A percentile compares a stretch with the other conserved stretches of the same genome.
phyloP scores from a whole-genome alignment of 2,113 vertebrate genomes.

The Camelus bactrianus region DNA sequence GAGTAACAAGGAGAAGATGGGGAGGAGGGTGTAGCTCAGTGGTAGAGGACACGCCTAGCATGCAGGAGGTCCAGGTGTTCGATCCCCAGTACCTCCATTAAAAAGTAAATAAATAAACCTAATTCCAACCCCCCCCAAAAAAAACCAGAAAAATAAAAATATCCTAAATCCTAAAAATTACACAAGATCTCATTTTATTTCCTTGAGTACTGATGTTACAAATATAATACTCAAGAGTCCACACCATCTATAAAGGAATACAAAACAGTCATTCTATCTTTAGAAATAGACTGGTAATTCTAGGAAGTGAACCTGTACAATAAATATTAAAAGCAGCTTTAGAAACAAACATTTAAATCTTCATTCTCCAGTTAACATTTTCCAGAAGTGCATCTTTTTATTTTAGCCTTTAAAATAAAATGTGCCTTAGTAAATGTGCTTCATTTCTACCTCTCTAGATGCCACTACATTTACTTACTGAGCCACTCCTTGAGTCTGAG shows the following conservation, averaged over 20 bases:
- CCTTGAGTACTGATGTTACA: background rate
- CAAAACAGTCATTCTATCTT: background rate
- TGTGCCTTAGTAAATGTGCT: background rate
- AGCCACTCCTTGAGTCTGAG: slow-evolving; percentile 9
- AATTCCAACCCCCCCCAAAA: too few relatives aligned
- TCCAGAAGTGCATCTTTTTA: slow-evolving; percentile 15
- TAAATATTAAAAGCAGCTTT: background rate
- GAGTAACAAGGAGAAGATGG: background rate
- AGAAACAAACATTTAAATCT: slow-evolving; percentile 56
- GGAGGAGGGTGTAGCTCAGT: too few relatives aligned
- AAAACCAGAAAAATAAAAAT: background rate
- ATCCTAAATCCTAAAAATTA: background rate
- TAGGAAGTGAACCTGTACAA: background rate
- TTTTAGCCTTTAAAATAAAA: slow-evolving; percentile 39
- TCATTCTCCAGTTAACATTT: slow-evolving; percentile 48
- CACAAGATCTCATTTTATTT: background rate
- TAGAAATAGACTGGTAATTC: slow-evolving; percentile 26
- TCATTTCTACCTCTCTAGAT: slow-evolving; percentile 26
- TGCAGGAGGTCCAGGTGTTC: too few relatives aligned
- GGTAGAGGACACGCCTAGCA: too few relatives aligned
- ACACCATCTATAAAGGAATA: background rate
- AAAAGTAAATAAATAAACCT: too few relatives aligned
- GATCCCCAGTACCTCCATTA: too few relatives aligned
- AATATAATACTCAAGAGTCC: background rate
- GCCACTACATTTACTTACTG: slow-evolving; percentile 1